Percentiles rank a stretch among this genome's conserved stretches.
Conservation (phyloP, 2,888 invertebrate species). For the Cataglyphis rosenhaueri region DNA sequence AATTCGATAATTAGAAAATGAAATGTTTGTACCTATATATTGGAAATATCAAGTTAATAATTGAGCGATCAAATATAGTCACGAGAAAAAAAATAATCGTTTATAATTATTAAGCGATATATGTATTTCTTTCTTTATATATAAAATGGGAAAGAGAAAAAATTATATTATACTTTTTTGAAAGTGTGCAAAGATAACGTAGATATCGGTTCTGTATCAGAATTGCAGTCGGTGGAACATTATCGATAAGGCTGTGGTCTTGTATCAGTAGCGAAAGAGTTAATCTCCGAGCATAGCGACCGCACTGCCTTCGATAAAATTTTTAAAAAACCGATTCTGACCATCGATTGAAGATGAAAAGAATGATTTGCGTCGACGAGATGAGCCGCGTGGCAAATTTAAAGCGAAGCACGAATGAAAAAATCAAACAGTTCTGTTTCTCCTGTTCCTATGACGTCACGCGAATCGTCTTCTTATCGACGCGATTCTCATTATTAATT, state of each 20-base stretch:
- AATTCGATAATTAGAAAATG: neutral
- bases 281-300: conserved; percentile 49
- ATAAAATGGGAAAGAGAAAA: neutral
- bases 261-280: conserved; percentile 44
- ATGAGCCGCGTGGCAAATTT: conserved; percentile 29
- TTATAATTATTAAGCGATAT: conserved; percentile 8
- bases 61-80: conserved; percentile 3
- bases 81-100: neutral
- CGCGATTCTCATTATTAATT: conserved; percentile 24
- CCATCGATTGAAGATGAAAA: conserved; percentile 37
- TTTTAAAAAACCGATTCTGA: conserved; percentile 44
- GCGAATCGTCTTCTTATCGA: conserved; percentile 33
- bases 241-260: neutral
- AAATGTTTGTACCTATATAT: neutral
- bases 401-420: conserved; percentile 19
- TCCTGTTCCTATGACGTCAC: conserved; percentile 41
- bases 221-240: neutral
- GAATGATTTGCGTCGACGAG: conserved; percentile 25
- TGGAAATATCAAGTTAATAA: conserved; percentile 23
- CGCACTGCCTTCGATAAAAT: conserved; percentile 53
- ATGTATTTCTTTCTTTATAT: conserved; percentile 22
- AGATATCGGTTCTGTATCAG: neutral
- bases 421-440: conserved; percentile 46
- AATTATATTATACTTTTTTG: neutral
- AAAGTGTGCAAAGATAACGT: neutral